Evolutionary conservation across 53 echinoderm and acorn worm genomes (phyloP), one percentile per base, ranked within the genome.

Genomic region (Echinometra lucunter): DNA sequence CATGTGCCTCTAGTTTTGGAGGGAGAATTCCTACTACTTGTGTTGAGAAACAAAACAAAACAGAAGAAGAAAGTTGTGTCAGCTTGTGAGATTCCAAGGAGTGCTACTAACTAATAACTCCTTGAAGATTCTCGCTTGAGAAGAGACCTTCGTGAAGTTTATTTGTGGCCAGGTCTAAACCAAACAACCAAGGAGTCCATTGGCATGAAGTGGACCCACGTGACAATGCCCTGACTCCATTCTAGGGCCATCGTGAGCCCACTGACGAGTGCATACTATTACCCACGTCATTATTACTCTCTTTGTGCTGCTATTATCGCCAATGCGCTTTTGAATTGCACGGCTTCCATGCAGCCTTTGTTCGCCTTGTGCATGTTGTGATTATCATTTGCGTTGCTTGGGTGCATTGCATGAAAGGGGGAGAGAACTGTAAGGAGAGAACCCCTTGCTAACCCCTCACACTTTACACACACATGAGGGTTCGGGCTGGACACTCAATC

Each of bases 291-390:
- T 94, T 94, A 94, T 94, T 94, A 94, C 94, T 37, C 85, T 56
- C 94, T 94, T 94, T 94, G 94, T 94, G 82, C 32, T 60, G 94
- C 85, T 45, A 94, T 94, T 94, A 94, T 94, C 94, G 66, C 94
- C 37, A 94, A 66, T 66, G 85, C 94, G 83, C 85, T 94, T 82
- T 94, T 94, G 85, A 83, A 94, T 94, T 85, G 94, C 83, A 42
- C 44, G 83, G 94, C 85, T 94, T 82, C 94, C 30, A 83, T 38
- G 66, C 40, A 40, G 19, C 27, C 94, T 94, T 94, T 94, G 94
- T 94, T 44, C 94, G 83, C 44, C 40, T 28, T 94, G 44, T 94
- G 58, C 94, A 34, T 83, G 94, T 57, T 83, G 94, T 94, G 94
- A 94, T 94, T 94, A 94, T 82, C 94, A 85, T 94, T 94, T 94